Percentiles rank a stretch among this genome's conserved stretches.
Conservation (phyloP, 2,797 vertebrate species). For the Sphenopsis melanotis region DNA sequence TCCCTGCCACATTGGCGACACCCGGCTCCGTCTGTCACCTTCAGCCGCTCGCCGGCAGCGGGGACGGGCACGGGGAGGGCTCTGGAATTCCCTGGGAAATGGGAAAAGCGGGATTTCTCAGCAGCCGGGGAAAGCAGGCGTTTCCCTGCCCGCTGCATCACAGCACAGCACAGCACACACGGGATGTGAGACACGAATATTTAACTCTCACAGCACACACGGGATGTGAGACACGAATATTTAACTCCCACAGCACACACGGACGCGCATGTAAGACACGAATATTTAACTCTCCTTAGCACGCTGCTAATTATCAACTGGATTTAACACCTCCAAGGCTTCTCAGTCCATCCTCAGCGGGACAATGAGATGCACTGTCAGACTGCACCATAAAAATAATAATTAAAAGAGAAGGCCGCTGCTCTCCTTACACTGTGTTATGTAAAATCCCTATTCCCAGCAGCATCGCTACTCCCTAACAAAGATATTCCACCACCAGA, state of each 20-base stretch:
- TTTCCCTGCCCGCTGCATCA: not conserved
- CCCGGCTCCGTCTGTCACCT: not conserved
- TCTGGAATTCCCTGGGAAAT: not conserved
- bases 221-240: too few species aligned
- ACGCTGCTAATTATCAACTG: not conserved
- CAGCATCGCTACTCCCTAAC: not conserved
- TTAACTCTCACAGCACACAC: not conserved
- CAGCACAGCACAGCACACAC: too few species aligned
- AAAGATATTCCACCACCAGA: not conserved
- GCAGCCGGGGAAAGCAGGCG: too few species aligned
- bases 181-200: fast-evolving
- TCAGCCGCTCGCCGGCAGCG: not conserved
- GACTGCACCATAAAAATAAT: not conserved
- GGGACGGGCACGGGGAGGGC: not conserved
- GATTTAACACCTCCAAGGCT: not conserved
- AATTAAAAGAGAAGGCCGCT: not conserved
- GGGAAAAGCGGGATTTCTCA: fast-evolving
- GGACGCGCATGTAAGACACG: too few species aligned
- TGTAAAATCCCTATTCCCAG: not conserved
- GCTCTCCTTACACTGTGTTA: not conserved
- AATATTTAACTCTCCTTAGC: not conserved
- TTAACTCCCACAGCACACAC: not conserved
- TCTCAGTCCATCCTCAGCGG: fast-evolving
- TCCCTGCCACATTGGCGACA: not conserved
- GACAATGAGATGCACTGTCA: not conserved